These are phyloP conservation scores for Climacteris rufus DNA, from an alignment of 2,113 vertebrate genomes.

Conservation along the genomic window DNA sequence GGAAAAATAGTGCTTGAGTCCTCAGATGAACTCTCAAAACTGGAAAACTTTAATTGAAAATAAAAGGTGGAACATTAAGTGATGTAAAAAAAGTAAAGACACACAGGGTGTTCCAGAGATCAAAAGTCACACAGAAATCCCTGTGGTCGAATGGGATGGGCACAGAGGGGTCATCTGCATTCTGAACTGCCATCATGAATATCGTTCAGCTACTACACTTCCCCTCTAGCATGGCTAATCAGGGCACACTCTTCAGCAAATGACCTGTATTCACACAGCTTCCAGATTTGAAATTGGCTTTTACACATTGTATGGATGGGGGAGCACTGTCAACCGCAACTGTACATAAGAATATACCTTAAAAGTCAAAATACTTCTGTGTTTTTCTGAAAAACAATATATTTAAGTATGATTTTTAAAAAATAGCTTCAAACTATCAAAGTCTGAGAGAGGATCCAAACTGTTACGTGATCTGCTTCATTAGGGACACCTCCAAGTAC, in stretches of 20 bases:
- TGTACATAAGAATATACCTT: background rate
- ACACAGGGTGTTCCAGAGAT: background rate
- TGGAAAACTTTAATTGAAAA: background rate
- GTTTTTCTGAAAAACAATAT: background rate
- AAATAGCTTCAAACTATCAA: background rate
- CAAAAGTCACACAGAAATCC: background rate
- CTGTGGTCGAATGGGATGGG: background rate
- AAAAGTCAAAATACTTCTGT: background rate
- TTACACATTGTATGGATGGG: background rate
- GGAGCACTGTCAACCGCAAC: background rate
- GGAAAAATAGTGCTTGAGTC: background rate
- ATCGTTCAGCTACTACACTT: background rate
- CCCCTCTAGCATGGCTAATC: background rate
- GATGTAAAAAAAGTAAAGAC: background rate
- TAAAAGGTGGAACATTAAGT: background rate
- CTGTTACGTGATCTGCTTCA: background rate
- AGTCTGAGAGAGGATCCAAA: background rate
- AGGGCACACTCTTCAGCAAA: background rate
- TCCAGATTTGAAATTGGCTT: background rate
- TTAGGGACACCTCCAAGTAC: background rate
- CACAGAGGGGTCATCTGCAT: background rate
- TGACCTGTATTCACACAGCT: background rate
- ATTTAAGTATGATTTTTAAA: background rate
- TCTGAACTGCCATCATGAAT: background rate
- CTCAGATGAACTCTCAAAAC: background rate